These are phyloP conservation scores for Latheticus oryzae DNA, from an alignment of 2,888 invertebrate genomes.

Conservation along the genomic window DNA sequence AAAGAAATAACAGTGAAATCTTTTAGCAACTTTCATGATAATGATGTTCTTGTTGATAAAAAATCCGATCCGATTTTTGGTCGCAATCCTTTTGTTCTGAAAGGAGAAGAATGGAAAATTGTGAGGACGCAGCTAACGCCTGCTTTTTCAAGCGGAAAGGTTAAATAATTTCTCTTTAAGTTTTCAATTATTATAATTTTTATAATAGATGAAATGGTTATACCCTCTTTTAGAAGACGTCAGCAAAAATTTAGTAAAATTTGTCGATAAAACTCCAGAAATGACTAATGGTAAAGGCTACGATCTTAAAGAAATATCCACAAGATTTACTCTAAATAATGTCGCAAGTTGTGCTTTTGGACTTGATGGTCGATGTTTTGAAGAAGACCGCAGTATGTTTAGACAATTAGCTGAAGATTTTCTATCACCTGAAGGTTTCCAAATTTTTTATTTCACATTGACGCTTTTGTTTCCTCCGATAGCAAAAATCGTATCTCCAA, in stretches of 20 bases:
- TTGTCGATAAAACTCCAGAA: conserved; percentile 58
- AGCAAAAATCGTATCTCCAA: conserved; percentile 1
- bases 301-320: conserved; percentile 62
- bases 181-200: conserved; percentile 41
- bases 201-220: conserved; percentile 66
- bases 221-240: conserved; percentile 67
- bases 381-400: conserved; percentile 51
- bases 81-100: conserved; percentile 66
- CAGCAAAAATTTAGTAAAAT: conserved; percentile 62
- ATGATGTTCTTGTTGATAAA: conserved; percentile 61
- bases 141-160: conserved; percentile 67
- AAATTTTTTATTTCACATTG: conserved; percentile 36
- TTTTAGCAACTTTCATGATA: conserved; percentile 61
- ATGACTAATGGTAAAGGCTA: conserved; percentile 52
- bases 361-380: conserved; percentile 63
- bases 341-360: conserved; percentile 67
- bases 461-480: conserved; percentile 42
- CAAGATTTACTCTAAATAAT: conserved; percentile 60
- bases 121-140: conserved; percentile 67
- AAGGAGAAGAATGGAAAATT: conserved; percentile 67
- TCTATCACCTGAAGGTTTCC: conserved; percentile 36
- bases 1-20: conserved; percentile 60
- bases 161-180: conserved; percentile 48
- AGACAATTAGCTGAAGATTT: conserved; percentile 49
- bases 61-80: conserved; percentile 66